Base-by-base conservation (phyloP, 2,888 invertebrate species). In the Copidosoma aretas region DNA sequence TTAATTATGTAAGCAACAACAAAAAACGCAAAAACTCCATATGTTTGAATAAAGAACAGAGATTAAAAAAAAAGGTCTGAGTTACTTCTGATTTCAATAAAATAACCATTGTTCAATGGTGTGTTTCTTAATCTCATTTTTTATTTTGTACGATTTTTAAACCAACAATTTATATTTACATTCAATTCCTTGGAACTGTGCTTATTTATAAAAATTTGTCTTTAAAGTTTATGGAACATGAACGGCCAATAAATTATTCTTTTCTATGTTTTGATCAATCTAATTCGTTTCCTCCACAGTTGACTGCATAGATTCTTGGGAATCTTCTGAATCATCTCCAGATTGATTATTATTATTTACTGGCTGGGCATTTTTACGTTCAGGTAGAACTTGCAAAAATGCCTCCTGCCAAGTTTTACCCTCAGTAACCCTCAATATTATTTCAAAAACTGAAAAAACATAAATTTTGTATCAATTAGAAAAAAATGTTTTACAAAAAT, bases 371-470 rank as follows among this genome's bases (percentile, higher is more conserved):
- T 92, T 91, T 84, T 93, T 94, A 58, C 95, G 86, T 77, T 89
- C 86, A 1, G 96, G 95, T 73, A 96, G 85, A 3, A 91, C 91
- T 79, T 89, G 86, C 73, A 94, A 85, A 73, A 95, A 88, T 1
- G 93, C 89, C 62, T 94, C 90, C 78, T 91, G 89, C 92, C 95
- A 96, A 0, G 88, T 85, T 78, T 88, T 86, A 2, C 93, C 93
- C 84, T 91, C 91, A n/a, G 90, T 89, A 10, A 94, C 88, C 76
- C 88, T 86, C 39, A 93, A 84, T 59, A 95, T 83, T 77, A 95
- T 93, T 85, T 94, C 93, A 83, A 94, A 95, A 56, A 95, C 95
- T 93, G 84, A 24, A 88, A 89, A 74, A 70, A 39, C 60, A 17
- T 21, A 8, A 53, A 25, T 25, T 46, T 32, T 54, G 12, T 46